Conservation (phyloP, 2,113 vertebrate species). For the Chaetops frenatus region DNA sequence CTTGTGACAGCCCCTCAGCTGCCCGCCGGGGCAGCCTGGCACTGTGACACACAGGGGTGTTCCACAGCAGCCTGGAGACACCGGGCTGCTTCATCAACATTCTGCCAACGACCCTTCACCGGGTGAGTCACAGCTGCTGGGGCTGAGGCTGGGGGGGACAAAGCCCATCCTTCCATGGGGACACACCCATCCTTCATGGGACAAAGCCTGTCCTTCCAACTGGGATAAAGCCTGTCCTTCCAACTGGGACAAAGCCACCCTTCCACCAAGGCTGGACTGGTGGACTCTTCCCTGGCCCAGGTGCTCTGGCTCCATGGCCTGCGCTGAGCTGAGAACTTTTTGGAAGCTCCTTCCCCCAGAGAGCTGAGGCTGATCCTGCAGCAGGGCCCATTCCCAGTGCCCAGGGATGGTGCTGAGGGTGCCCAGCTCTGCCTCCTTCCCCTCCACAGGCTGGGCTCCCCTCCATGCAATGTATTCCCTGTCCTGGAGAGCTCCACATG, state of each 20-base stretch:
- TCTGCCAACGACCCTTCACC: neutral
- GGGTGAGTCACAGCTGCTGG: neutral
- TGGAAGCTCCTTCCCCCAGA: neutral
- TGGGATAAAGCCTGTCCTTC: neutral
- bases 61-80: neutral
- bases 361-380: neutral
- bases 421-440: neutral
- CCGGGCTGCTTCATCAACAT: neutral
- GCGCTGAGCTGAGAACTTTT: neutral
- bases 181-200: neutral
- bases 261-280: fast-evolving
- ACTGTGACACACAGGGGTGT: neutral
- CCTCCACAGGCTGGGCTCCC: fast-evolving
- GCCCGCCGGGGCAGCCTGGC: neutral
- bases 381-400: neutral
- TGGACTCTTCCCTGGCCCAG: neutral
- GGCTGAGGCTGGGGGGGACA: neutral
- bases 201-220: neutral
- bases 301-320: neutral
- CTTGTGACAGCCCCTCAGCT: neutral
- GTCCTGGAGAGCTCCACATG: fast-evolving
- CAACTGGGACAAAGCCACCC: neutral
- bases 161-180: neutral
- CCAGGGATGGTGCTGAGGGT: neutral
- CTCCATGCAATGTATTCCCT: fast-evolving